Evolutionary conservation across 2,888 invertebrate genomes (phyloP), one percentile per base, ranked within the genome.

Genomic region (Drosophila picticornis): DNA sequence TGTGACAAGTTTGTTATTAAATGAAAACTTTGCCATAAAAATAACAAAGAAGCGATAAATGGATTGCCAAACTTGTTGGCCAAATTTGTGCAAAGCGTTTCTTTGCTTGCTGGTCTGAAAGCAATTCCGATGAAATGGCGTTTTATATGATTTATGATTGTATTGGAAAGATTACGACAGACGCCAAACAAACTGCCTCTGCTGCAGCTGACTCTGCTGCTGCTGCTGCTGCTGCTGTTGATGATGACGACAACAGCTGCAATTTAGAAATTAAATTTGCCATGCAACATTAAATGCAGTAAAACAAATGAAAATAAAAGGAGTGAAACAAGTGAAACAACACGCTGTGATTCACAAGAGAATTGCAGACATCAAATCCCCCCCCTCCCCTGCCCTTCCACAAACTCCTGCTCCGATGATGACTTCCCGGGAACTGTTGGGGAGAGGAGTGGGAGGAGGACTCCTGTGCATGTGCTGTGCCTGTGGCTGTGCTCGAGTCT

Each of bases 201-300:
- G 51, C 19, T 46, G 43, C 16, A 32, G 61, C 31, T 63, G 51
- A 9, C 34, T 55, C 48, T 38, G 32, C 29, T 61, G 51, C 22
- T 61, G 19, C 4, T 46, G 46, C 7, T 75, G 40, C 16, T 50
- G 29, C 31, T 61, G 51, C 16, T 46, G 58, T 43, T 43, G 31
- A 9, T 61, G 40, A 25, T 70, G 76, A 77, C 78, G 80, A 83
- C 90, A 88, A 89, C 91, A 90, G 91, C 87, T 90, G 91, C 90
- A 91, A 91, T 90, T 90, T 90, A 88, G 90, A 90, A 91, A 90
- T 91, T 85, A 84, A 90, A 90, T 90, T 91, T 89, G 81, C 90
- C 90, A 91, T 90, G 91, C 90, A 91, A 89, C 87, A 91, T 88
- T 90, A 75, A 90, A 77, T 75, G 73, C 55, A 66, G 70, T 53